These are phyloP conservation scores for Tetramorium bicarinatum DNA, from an alignment of 2,888 invertebrate species.

Conservation along the genomic window DNA sequence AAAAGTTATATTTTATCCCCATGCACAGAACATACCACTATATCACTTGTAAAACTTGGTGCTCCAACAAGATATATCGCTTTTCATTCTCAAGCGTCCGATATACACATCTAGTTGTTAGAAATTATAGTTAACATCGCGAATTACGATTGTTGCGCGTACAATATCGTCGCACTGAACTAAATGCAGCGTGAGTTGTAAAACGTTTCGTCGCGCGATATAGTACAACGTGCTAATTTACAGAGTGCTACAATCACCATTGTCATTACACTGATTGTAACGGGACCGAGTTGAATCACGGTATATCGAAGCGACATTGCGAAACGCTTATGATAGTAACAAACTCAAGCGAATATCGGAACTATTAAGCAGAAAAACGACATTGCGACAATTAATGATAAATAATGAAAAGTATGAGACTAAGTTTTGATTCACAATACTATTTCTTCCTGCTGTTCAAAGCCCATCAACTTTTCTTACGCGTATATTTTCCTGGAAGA, in stretches of 20 bases:
- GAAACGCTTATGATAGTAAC: conserved; percentile 27
- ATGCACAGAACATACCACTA: neutral
- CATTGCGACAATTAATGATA: conserved; percentile 36
- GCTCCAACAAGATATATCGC: conserved; percentile 24
- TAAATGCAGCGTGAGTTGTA: conserved; percentile 41
- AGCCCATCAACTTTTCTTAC: conserved; percentile 39
- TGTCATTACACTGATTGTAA: conserved; percentile 50
- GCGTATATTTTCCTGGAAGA: conserved; percentile 41
- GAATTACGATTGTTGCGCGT: conserved; percentile 22
- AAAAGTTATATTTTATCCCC: conserved; percentile 51
- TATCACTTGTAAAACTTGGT: conserved; percentile 28
- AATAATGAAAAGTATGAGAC: neutral
- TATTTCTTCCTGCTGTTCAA: neutral
- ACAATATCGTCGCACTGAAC: neutral
- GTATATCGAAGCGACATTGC: conserved; percentile 44
- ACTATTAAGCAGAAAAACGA: conserved; percentile 9
- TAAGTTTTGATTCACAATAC: conserved; percentile 13
- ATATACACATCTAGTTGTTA: conserved; percentile 10
- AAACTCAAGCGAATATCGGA: conserved; percentile 15
- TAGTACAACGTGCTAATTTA: conserved; percentile 33
- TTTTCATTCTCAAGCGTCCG: conserved; percentile 13
- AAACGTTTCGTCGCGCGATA: conserved; percentile 29
- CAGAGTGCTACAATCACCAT: conserved; percentile 48
- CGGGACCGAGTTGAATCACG: conserved; percentile 27
- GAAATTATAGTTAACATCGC: conserved; percentile 46